Evolutionary conservation across 2,113 vertebrate genomes (phyloP), one percentile per base, ranked within the genome.

Genomic region (Pygoscelis antarcticus): DNA sequence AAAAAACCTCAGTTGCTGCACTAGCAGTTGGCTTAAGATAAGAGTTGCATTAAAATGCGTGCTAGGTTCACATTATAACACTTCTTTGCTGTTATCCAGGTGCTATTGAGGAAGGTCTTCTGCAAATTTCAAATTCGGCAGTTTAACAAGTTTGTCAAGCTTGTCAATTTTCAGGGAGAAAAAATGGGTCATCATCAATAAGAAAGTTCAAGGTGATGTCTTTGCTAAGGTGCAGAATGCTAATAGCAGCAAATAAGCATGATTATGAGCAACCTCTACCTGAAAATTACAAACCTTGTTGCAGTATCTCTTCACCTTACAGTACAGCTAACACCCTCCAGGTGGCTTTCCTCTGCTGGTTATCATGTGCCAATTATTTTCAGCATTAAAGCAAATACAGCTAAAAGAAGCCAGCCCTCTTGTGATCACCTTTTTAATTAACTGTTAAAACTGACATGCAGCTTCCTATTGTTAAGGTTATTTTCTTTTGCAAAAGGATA

Each of bases 141-240:
- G 84, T 93, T 97, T 96, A 97, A 98, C 7, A 3, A 98, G 93
- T 93, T 85, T 98, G 95, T 97, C 96, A 97, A 96, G 80, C 95
- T 96, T 97, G 94, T 98, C 98, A 98, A 29, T 96, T 98, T 96
- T 97, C 92, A 98, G 89, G 68, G 83, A 96, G 49, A 94, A 87
- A 96, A 95, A 96, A 96, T 77, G 30, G 64, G 44, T 95, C 97
- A 96, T 96, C 78, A 89, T 72, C 66, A 89, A 42, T 47, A 97
- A 97, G 64, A 93, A 97, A 97, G 96, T 98, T 98, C 94, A 98
- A 98, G 95, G 95, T 97, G 91, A 97, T 64, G 16, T 96, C 90
- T 98, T 92, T 79, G 42, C 93, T 91, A 90, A 96, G 70, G 91
- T 95, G 47, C 80, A 71, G 95, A 98, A 98, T 96, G 58, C 52